phyloP scores from a whole-genome alignment of 2,113 vertebrate genomes.

The Miniopterus natalensis region DNA sequence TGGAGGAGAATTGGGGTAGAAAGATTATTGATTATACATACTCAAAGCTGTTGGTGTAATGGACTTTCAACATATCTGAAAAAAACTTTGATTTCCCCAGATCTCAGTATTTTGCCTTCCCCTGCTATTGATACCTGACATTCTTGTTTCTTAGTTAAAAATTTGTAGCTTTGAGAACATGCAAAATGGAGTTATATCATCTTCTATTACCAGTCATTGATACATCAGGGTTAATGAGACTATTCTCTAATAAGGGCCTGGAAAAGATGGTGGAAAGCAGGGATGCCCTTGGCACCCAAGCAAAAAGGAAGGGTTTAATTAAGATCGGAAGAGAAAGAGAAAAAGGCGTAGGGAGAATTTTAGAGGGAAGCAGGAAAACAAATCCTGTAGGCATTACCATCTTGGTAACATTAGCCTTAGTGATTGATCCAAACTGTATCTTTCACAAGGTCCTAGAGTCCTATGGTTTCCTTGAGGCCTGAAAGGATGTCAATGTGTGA shows the following conservation, averaged over 20 bases:
- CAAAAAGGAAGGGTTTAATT: neutral
- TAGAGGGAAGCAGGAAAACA: neutral
- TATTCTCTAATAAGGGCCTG: neutral
- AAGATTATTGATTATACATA: neutral
- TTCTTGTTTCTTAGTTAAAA: neutral
- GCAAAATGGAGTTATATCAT: neutral
- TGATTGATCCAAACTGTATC: neutral
- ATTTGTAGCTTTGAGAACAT: neutral
- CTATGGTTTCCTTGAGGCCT: neutral
- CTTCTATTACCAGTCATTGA: neutral
- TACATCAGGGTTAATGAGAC: neutral
- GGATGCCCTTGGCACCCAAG: neutral
- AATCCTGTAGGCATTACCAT: neutral
- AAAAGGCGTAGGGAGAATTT: neutral
- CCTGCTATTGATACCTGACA: neutral
- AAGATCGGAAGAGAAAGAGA: neutral
- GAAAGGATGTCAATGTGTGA: neutral
- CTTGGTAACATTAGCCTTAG: neutral
- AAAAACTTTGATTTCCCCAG: neutral
- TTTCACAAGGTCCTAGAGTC: neutral
- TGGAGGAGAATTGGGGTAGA: neutral
- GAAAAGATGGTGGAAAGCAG: neutral
- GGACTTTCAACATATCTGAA: neutral
- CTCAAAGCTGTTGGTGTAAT: neutral
- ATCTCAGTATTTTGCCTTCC: neutral